Evolutionary conservation across 2,113 vertebrate genomes (phyloP).

Genomic region (Ivindomyrus marchei): DNA sequence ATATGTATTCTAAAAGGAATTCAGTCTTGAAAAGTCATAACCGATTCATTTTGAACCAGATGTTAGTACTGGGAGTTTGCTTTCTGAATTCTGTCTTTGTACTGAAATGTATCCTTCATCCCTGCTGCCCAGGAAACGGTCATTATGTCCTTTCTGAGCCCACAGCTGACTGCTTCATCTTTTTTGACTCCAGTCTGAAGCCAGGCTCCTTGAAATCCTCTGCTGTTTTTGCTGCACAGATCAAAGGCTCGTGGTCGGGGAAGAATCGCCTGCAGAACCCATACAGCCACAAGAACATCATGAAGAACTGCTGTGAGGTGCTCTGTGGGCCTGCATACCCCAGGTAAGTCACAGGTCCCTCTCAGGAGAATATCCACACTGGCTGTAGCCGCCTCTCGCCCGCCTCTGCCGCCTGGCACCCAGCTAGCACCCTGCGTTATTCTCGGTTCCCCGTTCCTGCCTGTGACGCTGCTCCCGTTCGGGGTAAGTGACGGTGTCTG

Average conservation of each 20-base stretch:
- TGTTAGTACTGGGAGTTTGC: neutral
- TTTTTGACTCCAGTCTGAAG: neutral
- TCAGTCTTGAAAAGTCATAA: neutral
- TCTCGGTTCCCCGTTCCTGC: neutral
- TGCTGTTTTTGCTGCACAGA: slow-evolving; percentile 57
- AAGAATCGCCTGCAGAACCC: slow-evolving; percentile 96
- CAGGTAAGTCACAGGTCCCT: slow-evolving; percentile 60
- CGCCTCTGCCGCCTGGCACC: neutral
- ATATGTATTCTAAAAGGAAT: neutral
- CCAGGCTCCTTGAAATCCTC: neutral
- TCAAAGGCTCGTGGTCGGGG: slow-evolving; percentile 97
- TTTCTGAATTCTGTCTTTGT: neutral
- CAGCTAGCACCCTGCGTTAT: neutral
- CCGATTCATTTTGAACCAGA: neutral
- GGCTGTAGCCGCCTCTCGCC: neutral
- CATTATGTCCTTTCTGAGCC: neutral
- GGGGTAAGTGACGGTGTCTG: neutral
- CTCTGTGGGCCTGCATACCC: slow-evolving; percentile 87
- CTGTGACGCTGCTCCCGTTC: neutral
- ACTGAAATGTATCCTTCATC: neutral
- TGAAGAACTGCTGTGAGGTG: slow-evolving; percentile 98
- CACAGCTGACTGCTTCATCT: neutral
- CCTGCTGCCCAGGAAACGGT: neutral
- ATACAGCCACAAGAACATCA: slow-evolving; percentile 88
- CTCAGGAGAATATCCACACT: neutral